phyloP scores from a whole-genome alignment of 2,113 vertebrate species.

The Varanus salvator region DNA sequence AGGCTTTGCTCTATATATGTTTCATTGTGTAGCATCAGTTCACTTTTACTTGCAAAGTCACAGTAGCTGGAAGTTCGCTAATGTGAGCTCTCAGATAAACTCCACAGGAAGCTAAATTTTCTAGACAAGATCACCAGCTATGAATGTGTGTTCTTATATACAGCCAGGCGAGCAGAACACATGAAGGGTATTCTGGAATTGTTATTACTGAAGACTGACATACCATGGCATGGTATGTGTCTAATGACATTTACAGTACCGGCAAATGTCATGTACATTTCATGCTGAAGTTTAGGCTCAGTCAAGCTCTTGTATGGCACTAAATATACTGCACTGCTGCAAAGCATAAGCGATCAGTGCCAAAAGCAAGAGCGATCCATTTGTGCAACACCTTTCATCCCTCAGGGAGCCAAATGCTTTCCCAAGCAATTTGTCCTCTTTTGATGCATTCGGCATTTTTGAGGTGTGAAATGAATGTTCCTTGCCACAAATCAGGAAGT shows the following conservation, averaged over 20 bases:
- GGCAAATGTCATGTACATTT: conserved; percentile 49
- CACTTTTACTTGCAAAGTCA: neutral
- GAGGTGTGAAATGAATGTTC: neutral
- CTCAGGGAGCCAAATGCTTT: neutral
- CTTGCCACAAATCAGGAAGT: neutral
- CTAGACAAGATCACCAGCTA: neutral
- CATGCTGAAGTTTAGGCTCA: conserved; percentile 9
- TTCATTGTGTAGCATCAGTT: neutral
- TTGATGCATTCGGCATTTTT: neutral
- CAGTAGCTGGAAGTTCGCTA: neutral
- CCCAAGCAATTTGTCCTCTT: neutral
- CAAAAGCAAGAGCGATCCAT: neutral
- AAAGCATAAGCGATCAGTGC: neutral
- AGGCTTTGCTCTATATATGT: neutral
- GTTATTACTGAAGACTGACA: conserved; percentile 44
- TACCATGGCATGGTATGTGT: conserved; percentile 41
- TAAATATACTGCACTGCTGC: neutral
- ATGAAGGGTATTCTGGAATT: conserved; percentile 9
- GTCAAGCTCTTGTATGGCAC: conserved; percentile 4
- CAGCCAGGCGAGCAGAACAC: neutral
- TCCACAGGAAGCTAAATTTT: conserved; percentile 8
- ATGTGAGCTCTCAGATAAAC: neutral
- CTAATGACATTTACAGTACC: conserved; percentile 47
- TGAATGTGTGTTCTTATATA: neutral
- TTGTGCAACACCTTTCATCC: neutral